Percentiles rank a stretch among this genome's conserved stretches.
Conservation (phyloP, 2,888 invertebrate species). For the Corbicula japonica region DNA sequence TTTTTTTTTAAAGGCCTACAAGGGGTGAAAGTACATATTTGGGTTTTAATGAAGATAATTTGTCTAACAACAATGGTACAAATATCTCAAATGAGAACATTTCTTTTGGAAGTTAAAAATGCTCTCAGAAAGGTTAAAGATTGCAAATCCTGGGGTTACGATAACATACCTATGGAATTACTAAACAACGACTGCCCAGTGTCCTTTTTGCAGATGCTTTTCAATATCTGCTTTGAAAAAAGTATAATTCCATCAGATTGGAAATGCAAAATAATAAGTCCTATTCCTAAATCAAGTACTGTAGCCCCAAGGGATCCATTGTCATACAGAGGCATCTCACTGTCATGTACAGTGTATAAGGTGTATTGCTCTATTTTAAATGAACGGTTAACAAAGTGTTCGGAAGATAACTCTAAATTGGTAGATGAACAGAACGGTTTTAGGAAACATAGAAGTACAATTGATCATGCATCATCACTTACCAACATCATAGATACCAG, state of each 20-base stretch:
- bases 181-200: conserved; percentile 26
- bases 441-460: no score
- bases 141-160: conserved; percentile 6
- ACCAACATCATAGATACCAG: no score
- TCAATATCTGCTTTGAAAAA: conserved; percentile 45
- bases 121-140: conserved; percentile 13
- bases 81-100: no score
- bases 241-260: conserved; percentile 36
- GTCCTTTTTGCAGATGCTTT: conserved; percentile 31
- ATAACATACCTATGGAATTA: conserved; percentile 26
- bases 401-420: conserved; percentile 25
- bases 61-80: no score
- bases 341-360: conserved; percentile 51
- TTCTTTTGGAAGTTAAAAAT: no score
- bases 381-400: conserved; percentile 28
- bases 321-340: conserved; percentile 44
- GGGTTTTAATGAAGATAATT: no score
- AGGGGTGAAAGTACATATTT: no score
- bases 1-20: no score
- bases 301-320: conserved; percentile 33
- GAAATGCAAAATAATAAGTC: conserved; percentile 38
- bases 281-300: conserved; percentile 43
- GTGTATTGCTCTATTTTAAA: conserved; percentile 52
- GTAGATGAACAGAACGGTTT: conserved; percentile 55
- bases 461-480: no score